Conservation (phyloP, 2,888 invertebrate genomes). For the Copidosoma aretas region DNA sequence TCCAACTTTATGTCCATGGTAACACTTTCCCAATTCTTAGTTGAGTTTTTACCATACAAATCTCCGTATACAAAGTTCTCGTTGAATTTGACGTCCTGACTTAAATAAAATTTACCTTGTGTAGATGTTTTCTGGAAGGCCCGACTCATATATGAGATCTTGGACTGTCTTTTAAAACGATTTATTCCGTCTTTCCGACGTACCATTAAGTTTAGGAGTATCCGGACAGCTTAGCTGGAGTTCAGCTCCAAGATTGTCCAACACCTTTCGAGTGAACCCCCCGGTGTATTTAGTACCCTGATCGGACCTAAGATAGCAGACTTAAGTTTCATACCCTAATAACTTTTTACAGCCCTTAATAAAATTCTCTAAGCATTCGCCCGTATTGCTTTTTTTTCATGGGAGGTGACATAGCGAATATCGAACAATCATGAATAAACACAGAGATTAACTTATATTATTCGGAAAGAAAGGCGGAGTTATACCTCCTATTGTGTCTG, state of each 20-base stretch:
- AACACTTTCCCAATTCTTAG: neutral
- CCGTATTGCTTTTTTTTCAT: conserved; percentile 2
- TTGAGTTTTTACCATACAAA: neutral
- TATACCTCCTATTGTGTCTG: too few species aligned
- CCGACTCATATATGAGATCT: too few species aligned
- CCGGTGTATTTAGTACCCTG: conserved; percentile 3
- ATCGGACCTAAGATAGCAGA: neutral
- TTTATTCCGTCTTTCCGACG: conserved; percentile 26
- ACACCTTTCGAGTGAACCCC: neutral
- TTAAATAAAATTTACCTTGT: too few species aligned
- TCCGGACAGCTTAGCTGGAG: conserved; percentile 21
- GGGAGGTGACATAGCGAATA: neutral
- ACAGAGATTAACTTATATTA: too few species aligned
- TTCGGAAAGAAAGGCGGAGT: too few species aligned
- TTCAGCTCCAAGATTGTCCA: neutral
- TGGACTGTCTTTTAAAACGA: neutral
- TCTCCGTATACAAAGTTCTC: neutral
- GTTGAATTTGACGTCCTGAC: neutral
- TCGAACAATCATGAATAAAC: too few species aligned
- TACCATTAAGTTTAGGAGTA: conserved; percentile 31
- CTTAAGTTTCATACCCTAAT: neutral
- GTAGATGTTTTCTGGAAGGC: too few species aligned
- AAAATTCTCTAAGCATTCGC: neutral
- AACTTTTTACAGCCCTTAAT: neutral
- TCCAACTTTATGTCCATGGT: neutral